Percentiles rank a stretch among this genome's conserved stretches.
Evolutionary conservation across 2,113 vertebrate genomes (phyloP).

Genomic region (Atrichornis clamosus): DNA sequence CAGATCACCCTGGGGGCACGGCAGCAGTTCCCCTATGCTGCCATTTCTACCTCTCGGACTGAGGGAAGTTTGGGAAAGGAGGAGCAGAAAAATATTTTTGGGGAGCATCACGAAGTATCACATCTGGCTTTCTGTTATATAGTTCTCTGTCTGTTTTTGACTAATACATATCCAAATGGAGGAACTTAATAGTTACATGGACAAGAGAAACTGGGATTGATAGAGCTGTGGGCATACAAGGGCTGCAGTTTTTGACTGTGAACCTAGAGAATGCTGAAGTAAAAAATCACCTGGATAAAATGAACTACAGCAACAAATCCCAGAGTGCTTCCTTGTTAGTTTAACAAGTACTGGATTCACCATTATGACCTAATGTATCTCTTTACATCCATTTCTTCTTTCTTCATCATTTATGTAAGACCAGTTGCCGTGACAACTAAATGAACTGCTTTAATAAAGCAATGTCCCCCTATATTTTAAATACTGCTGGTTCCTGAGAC

Average conservation of each 20-base stretch:
- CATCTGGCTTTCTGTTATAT: not conserved
- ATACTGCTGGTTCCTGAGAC: not conserved
- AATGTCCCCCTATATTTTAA: not conserved
- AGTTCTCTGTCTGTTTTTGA: not conserved
- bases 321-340: not conserved
- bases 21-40: not conserved
- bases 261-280: not conserved
- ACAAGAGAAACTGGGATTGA: not conserved
- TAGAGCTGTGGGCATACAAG: not conserved
- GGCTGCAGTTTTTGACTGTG: not conserved
- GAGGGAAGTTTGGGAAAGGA: not conserved
- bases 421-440: not conserved
- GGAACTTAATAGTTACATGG: not conserved
- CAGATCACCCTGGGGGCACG: not conserved
- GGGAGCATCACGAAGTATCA: not conserved
- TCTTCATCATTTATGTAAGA: conserved; percentile 21
- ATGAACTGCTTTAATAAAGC: conserved; percentile 33
- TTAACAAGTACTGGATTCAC: not conserved
- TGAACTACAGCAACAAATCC: not conserved
- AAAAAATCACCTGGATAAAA: not conserved
- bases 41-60: not conserved
- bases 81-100: not conserved
- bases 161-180: not conserved
- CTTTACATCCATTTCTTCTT: not conserved
- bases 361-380: not conserved